Evolutionary conservation across 2,888 invertebrate genomes (phyloP), one percentile per base, ranked within the genome.

Genomic region (Andrena marginata): DNA sequence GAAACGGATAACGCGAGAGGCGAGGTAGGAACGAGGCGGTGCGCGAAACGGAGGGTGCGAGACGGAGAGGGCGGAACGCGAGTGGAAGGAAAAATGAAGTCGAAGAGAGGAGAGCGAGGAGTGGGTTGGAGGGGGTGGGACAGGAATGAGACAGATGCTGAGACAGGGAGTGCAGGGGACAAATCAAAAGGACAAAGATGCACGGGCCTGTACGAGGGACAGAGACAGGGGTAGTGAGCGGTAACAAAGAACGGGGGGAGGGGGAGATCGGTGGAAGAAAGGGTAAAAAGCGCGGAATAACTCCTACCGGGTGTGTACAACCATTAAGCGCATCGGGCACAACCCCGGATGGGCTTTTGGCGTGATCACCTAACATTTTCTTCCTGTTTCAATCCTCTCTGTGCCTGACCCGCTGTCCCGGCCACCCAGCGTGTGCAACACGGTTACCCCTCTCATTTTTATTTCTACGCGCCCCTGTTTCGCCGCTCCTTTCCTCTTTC

Each of bases 291-390:
- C 84, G 86, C 77, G 86, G 82, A 88, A 87, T 87, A 89, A 89
- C 85, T 87, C 84, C 77, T 62, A 85, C 84, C 72, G 80, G 78
- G 85, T 88, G 86, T 87, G 84, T 85, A 87, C 87, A 80, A 84
- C 84, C 88, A 89, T 90, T 89, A 88, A 88, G 85, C 85, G 86
- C 85, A 89, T 88, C 85, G 84, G 82, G 82, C 86, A 85, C 89
- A 87, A 85, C 72, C 85, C 83, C 87, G 84, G 87, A 87, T 87
- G 86, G 80, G 85, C 87, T 84, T 85, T 87, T 85, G 84, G 82
- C 80, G 85, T 86, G 78, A 88, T 88, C 85, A 84, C 79, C 81
- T 82, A 77, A 74, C 87, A 75, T 80, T 82, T 85, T 85, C 86
- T 76, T 85, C 85, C 85, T 80, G 83, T 78, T 81, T 68, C 82